Base-by-base conservation (phyloP, 2,888 invertebrate species). In the Eugnorisma glareosa region DNA sequence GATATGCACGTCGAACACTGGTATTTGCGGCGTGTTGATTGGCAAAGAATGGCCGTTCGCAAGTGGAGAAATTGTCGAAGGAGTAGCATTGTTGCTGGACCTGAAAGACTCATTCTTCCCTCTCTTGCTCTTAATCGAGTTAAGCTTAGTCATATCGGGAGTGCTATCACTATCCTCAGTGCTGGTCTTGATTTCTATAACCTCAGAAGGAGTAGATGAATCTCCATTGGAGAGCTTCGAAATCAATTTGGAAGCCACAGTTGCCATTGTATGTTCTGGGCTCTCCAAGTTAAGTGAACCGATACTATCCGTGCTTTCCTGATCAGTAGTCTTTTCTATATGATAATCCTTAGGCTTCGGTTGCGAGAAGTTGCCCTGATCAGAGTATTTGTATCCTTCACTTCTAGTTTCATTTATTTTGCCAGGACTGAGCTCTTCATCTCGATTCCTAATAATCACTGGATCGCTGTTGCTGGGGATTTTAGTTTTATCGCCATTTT, bases 211-310 rank as follows among this genome's bases (percentile, higher is more conserved):
- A 0, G 96, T 96, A 21, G 96, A 97, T 0, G 96, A 96, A 79
- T 95, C 93, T 1, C 96, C 96, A 73, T 97, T 97, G 0, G 96
- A 96, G n/a, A 97, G 88, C 90, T 96, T 96, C 0, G 96, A 93
- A 37, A 97, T 96, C 73, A 97, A 79, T 85, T 96, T 96, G 0
- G 96, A 95, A 57, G 96, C 89, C 1, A 95, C 94, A 77, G 86
- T 95, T 2, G 95, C 95, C 24, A 92, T 74, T 7, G 5, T 85
- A 68, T 92, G 90, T 37, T 95, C 96, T 5, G 95, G 96, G 83
- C 96, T 96, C 11, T 95, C 95, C 70, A 96, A 85, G 63, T 85
- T 91, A 13, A 94, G 84, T 2, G 96, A 95, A 54, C 92, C 90
- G 45, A 93, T 92, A 71, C 95, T 96, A 57, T 96, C 96, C 5